Base-by-base conservation (phyloP, 2,113 vertebrate species). In the Rutilus rutilus region DNA sequence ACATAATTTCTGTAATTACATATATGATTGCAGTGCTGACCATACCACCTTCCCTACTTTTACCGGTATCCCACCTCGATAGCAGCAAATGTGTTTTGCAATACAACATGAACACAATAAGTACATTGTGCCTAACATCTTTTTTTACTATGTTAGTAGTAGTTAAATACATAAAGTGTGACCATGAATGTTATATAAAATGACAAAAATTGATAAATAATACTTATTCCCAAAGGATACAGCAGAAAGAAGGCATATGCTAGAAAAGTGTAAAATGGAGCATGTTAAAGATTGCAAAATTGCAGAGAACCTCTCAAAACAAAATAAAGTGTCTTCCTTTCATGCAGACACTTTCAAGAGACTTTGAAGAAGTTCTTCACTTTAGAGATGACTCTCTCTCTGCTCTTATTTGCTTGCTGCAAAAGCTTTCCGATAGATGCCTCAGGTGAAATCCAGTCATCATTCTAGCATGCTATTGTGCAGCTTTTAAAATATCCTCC, bases 301-400 rank as follows among this genome's bases (percentile, higher is more conserved):
- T 42, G 47, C 39, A 60, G 64, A 84, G 36, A 75, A 84, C 17
- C 47, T 69, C 65, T 54, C 80, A 78, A 54, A 59, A 81, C 23
- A 83, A 79, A 86, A 78, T 78, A 87, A n/a, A 83, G 60, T 19
- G 54, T 73, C 45, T 74, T 11, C n/a, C n/a, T 21, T 75, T 74
- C 45, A 57, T 65, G 25, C 71, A 54, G 15, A 79, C 67, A 74
- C 81, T 83, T 80, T 74, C 36, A 78, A 25, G 36, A 71, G 4
- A 59, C 42, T 57, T 23, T 14, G 54, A 69, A 82, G 71, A 59
- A 71, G 17, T 39, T 27, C n/a, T 45, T n/a, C 42, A 47, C 39
- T 83, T 71, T 47, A 74, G 47, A 78, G 30, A 7, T 30, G 45
- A 74, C 54, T 80, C 50, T 75, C 81, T 25, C 78, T 7, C 36